phyloP scores from a whole-genome alignment of 2,113 vertebrate genomes.

The Lepus timidus region DNA sequence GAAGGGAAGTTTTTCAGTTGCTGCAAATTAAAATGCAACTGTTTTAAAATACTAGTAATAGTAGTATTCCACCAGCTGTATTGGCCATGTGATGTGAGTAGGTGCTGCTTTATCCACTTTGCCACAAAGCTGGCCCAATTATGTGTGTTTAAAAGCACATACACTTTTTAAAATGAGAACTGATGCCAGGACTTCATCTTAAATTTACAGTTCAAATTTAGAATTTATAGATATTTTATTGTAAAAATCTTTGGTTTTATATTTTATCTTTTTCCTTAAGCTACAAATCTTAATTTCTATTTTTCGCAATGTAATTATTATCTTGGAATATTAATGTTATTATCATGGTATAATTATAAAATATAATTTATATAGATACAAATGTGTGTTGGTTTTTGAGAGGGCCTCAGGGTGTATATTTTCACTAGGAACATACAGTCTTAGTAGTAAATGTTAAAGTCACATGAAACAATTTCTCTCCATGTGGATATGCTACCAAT shows the following conservation, averaged over 20 bases:
- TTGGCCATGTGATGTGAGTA: not conserved
- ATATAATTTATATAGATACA: not conserved
- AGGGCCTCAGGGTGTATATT: not conserved
- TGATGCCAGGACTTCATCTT: not conserved
- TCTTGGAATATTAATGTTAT: not conserved
- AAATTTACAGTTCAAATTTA: not conserved
- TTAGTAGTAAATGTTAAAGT: not conserved
- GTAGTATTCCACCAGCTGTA: not conserved
- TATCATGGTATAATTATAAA: not conserved
- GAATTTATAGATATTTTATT: not conserved
- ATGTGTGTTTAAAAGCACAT: too few species aligned
- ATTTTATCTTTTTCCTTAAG: not conserved
- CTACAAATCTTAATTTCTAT: not conserved
- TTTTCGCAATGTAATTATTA: not conserved
- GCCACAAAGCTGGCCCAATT: too few species aligned
- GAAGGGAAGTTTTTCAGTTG: not conserved
- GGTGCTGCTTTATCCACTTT: not conserved
- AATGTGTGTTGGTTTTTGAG: not conserved
- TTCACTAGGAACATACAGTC: not conserved
- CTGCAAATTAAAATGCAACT: not conserved
- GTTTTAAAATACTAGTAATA: not conserved
- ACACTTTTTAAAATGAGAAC: not conserved
- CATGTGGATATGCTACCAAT: not conserved
- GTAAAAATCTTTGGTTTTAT: not conserved
- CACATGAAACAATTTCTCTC: not conserved